phyloP scores from a whole-genome alignment of 2,113 vertebrate genomes.

The Sinocyclocheilus anophthalmus region DNA sequence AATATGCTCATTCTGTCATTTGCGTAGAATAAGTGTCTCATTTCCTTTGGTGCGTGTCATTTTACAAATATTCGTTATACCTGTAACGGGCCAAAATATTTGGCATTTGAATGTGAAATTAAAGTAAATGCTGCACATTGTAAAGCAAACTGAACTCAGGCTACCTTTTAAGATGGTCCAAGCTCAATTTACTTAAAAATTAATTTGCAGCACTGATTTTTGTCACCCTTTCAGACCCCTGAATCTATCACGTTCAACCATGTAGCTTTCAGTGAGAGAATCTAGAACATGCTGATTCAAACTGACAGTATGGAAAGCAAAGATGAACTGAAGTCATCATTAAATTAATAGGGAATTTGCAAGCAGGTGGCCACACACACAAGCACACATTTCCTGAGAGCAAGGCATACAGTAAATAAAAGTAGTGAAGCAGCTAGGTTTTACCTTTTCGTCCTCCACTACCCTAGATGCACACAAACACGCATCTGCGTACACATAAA shows the following conservation, averaged over 20 bases:
- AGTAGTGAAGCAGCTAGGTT: neutral
- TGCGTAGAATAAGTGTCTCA: neutral
- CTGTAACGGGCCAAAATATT: neutral
- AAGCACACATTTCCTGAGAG: conserved; percentile 5
- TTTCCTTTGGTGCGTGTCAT: neutral
- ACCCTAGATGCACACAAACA: neutral
- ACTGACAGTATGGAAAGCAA: conserved; percentile 1
- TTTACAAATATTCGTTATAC: neutral
- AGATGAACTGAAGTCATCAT: conserved; percentile 13
- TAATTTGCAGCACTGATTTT: neutral
- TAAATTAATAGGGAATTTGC: conserved; percentile 1
- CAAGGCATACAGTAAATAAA: neutral
- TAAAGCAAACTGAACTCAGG: neutral
- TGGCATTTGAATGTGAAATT: neutral
- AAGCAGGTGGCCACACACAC: neutral
- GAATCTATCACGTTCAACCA: neutral
- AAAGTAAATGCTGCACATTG: neutral
- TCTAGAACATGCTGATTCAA: conserved; percentile 21
- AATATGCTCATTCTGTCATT: conserved; percentile 12
- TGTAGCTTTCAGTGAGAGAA: neutral
- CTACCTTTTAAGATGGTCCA: neutral
- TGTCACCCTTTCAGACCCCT: neutral
- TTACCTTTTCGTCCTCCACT: neutral
- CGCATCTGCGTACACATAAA: neutral
- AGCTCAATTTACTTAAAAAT: neutral